A percentile compares a stretch with the other conserved stretches of the same genome.
These are phyloP conservation scores for Lagorchestes hirsutus DNA, from an alignment of 2,797 vertebrate species.

Conservation along the genomic window DNA sequence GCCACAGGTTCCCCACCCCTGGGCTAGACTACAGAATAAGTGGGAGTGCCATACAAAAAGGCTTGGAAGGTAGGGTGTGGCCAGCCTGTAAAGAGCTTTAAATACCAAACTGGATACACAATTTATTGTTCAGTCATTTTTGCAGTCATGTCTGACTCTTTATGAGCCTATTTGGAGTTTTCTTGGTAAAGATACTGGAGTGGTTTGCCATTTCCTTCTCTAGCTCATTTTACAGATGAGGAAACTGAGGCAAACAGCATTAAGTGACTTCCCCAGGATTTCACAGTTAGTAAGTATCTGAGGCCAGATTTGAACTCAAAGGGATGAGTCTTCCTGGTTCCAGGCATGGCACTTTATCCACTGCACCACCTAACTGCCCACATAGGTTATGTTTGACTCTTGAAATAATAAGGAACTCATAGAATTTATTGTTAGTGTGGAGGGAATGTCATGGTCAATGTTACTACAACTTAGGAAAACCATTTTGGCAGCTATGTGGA, in stretches of 20 bases:
- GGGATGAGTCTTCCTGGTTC: not conserved
- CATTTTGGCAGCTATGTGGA: not conserved
- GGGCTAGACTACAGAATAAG: not conserved
- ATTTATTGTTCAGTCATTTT: not conserved
- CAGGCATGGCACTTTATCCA: not conserved
- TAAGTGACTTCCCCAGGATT: not conserved
- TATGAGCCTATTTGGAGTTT: not conserved
- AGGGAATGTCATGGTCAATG: too few species aligned
- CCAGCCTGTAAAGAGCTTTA: not conserved
- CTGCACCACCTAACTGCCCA: not conserved
- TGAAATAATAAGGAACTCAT: not conserved
- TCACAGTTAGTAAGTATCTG: not conserved
- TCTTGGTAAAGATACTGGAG: not conserved
- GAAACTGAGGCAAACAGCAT: not conserved
- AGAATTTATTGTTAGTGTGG: not conserved
- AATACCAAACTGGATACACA: not conserved
- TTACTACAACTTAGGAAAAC: too few species aligned
- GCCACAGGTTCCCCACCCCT: too few species aligned
- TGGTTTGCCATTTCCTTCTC: not conserved
- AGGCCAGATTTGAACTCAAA: not conserved
- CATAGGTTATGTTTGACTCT: not conserved
- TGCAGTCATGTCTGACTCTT: not conserved
- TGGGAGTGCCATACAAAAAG: not conserved
- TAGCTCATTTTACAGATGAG: not conserved
- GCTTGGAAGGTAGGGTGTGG: not conserved